Conservation (phyloP, 2,888 invertebrate genomes). For the Mongoloraphidia duomilia region DNA sequence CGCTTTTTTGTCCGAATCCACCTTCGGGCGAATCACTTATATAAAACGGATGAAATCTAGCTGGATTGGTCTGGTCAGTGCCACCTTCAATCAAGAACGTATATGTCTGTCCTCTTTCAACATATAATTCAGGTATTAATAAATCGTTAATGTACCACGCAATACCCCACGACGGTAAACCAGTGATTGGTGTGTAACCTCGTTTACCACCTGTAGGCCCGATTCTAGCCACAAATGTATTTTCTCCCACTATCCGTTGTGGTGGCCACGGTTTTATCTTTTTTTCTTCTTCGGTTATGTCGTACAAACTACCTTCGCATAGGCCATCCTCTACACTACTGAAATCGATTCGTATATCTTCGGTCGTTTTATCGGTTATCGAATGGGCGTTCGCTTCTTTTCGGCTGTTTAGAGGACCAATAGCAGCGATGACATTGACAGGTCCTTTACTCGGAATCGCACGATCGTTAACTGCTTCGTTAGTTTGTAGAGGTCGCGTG, state of each 20-base stretch:
- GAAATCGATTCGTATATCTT: slow-evolving; percentile 68
- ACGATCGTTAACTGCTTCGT: slow-evolving; percentile 55
- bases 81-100: slow-evolving; percentile 79
- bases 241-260: slow-evolving; percentile 44
- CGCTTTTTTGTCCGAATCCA: slow-evolving; percentile 67
- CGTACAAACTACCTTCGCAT: slow-evolving; percentile 53
- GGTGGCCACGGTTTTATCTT: slow-evolving; percentile 55
- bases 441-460: slow-evolving; percentile 51
- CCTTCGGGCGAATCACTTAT: slow-evolving; percentile 78
- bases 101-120: slow-evolving; percentile 76
- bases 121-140: slow-evolving; percentile 76
- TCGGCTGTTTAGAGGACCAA: slow-evolving; percentile 65
- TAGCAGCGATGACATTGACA: slow-evolving; percentile 73
- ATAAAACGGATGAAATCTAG: slow-evolving; percentile 82
- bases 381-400: slow-evolving; percentile 77
- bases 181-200: slow-evolving; percentile 69
- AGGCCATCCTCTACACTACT: slow-evolving; percentile 53
- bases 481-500: slow-evolving; percentile 60
- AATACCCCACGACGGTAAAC: slow-evolving; percentile 75
- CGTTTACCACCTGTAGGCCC: slow-evolving; percentile 72
- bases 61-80: slow-evolving; percentile 62
- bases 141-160: slow-evolving; percentile 88
- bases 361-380: slow-evolving; percentile 52
- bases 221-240: slow-evolving; percentile 56
- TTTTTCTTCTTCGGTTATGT: slow-evolving; percentile 40